Evolutionary conservation across 2,888 invertebrate species (phyloP).

Genomic region (Philopedon plagiatum): DNA sequence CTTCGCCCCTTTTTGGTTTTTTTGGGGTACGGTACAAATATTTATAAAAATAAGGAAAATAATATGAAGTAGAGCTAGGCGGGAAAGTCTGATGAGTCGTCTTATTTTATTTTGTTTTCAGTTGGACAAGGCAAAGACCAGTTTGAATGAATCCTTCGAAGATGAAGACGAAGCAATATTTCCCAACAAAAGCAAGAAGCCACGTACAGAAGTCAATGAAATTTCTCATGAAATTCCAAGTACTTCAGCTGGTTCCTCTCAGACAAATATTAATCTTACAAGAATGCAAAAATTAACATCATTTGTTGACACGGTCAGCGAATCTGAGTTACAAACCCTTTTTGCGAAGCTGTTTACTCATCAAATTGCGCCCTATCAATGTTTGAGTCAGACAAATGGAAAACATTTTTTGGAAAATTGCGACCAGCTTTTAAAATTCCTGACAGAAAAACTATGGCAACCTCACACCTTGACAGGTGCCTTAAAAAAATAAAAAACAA

Average conservation of each 20-base stretch:
- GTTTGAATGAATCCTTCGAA: neutral
- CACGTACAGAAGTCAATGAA: too few relatives aligned
- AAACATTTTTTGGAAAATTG: neutral
- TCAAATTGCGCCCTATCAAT: slow-evolving; percentile 22
- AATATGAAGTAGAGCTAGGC: too few relatives aligned
- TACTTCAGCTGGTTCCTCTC: neutral
- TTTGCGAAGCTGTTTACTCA: slow-evolving; percentile 20
- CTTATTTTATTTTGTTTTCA: neutral
- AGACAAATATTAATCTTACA: neutral
- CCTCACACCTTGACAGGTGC: slow-evolving; percentile 17
- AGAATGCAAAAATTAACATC: neutral
- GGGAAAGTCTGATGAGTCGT: too few relatives aligned
- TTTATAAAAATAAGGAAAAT: too few relatives aligned
- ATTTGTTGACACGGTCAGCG: neutral
- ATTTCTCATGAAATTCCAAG: neutral
- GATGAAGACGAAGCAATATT: neutral
- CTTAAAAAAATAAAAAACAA: too few relatives aligned
- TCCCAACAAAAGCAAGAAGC: neutral
- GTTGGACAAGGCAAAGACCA: neutral
- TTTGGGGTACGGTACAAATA: too few relatives aligned
- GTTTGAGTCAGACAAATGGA: slow-evolving; percentile 13
- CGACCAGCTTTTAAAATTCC: slow-evolving; percentile 16
- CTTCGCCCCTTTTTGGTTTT: too few relatives aligned
- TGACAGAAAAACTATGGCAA: slow-evolving; percentile 18
- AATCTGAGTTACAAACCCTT: slow-evolving; percentile 7